These are phyloP conservation scores for Meles meles DNA, from an alignment of 2,113 vertebrate species.

Conservation along the genomic window DNA sequence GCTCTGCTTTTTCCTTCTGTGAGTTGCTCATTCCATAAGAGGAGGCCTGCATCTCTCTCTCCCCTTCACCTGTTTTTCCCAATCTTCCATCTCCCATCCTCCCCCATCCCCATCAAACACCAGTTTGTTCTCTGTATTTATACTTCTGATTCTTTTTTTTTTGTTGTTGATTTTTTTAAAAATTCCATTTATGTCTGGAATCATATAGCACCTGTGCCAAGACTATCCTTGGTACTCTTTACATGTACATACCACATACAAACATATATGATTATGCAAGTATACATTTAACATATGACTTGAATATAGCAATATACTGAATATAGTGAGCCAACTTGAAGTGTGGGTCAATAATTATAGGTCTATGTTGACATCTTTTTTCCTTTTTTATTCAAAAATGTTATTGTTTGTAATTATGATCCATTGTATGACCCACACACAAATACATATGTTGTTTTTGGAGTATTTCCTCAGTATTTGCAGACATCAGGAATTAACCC, in stretches of 20 bases:
- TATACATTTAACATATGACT: neutral
- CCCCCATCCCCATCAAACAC: neutral
- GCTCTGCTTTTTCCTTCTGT: neutral
- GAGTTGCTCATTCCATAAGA: neutral
- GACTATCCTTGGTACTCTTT: neutral
- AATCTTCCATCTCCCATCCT: neutral
- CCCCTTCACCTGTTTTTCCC: neutral
- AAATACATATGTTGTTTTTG: slow-evolving; percentile 42
- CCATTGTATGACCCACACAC: neutral
- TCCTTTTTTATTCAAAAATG: neutral
- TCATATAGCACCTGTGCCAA: neutral
- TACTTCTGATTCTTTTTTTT: neutral
- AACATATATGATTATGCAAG: neutral
- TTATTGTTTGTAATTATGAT: slow-evolving; percentile 3
- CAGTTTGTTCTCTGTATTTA: neutral
- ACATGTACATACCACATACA: neutral
- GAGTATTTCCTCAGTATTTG: slow-evolving; percentile 48
- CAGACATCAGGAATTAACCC: slow-evolving; percentile 48
- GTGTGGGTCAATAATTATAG: neutral
- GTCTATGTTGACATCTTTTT: neutral
- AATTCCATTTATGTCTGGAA: neutral
- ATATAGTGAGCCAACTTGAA: neutral
- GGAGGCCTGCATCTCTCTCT: neutral
- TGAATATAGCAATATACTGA: neutral
- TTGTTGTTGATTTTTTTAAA: neutral